A percentile compares a stretch with the other conserved stretches of the same genome.
Evolutionary conservation across 1,140 invertebrate species (phyloP).

Genomic region (Sminthurides bifidus): DNA sequence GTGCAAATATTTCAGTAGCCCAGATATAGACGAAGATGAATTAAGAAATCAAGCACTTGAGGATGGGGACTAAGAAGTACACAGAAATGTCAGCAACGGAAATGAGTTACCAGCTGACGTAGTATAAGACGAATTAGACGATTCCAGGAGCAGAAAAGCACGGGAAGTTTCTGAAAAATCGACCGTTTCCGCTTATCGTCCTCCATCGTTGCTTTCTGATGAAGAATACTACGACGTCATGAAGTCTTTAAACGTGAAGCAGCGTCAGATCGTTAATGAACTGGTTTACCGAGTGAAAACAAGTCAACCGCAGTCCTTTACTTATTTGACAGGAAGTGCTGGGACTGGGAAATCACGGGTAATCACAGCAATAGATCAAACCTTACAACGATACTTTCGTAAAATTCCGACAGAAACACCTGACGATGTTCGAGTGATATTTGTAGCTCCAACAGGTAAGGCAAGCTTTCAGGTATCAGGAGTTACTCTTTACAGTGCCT

Average conservation of each 20-base stretch:
- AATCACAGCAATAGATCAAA: constrained; percentile 12
- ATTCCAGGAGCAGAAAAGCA: no score
- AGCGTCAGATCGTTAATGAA: constrained; percentile 3
- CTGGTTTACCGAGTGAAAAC: constrained; percentile 8
- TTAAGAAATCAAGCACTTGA: no score
- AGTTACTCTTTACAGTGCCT: not conserved
- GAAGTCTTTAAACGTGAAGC: constrained; percentile 3
- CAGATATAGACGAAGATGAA: no score
- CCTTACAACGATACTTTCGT: not conserved
- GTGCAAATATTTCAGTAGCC: no score
- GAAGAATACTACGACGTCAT: constrained; percentile 5
- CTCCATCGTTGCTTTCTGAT: not conserved
- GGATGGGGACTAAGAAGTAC: no score
- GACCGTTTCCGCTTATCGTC: no score
- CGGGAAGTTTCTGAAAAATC: no score
- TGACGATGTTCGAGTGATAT: no score
- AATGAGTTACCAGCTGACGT: no score
- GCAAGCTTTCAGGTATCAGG: not conserved
- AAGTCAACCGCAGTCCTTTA: not conserved
- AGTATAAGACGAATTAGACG: no score
- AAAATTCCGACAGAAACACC: no score
- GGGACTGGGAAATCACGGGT: constrained; percentile 16
- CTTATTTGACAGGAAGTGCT: constrained; percentile 12
- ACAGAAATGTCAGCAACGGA: no score
- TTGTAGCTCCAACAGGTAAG: not conserved